phyloP scores from a whole-genome alignment of 1,140 invertebrate species.

The Drosophila pandora region DNA sequence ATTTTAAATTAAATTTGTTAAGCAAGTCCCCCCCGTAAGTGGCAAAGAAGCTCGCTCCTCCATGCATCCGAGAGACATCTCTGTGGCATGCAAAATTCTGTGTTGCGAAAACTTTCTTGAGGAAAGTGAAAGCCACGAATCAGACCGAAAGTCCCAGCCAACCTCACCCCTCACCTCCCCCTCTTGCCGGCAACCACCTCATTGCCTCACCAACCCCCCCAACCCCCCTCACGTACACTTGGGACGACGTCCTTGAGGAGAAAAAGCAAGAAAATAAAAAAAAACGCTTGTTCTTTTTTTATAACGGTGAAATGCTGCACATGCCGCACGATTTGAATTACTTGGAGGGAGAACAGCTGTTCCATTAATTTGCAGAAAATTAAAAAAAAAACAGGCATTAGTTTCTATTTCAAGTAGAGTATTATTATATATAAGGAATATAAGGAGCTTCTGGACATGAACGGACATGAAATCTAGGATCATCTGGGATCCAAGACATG shows the following conservation, averaged over 20 bases:
- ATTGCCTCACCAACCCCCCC: background rate
- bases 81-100: conserved; percentile 32
- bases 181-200: background rate
- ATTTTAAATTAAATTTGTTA: background rate
- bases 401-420: too few species aligned
- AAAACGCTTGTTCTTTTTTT: background rate
- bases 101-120: conserved; percentile 30
- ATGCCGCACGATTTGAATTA: background rate
- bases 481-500: too few species aligned
- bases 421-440: too few species aligned
- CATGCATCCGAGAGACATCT: conserved; percentile 1
- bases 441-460: too few species aligned
- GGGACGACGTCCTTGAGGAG: conserved; percentile 16
- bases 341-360: background rate
- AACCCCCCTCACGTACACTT: background rate
- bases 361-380: background rate
- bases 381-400: background rate
- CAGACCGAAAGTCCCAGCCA: conserved; percentile 11
- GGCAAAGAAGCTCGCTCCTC: background rate
- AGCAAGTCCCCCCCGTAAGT: background rate
- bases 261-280: conserved; percentile 5
- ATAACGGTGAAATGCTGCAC: background rate
- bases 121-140: conserved; percentile 43
- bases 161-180: too few species aligned
- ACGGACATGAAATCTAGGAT: too few species aligned